phyloP scores from a whole-genome alignment of 2,797 vertebrate genomes.

The Acrossocheilus fasciatus region DNA sequence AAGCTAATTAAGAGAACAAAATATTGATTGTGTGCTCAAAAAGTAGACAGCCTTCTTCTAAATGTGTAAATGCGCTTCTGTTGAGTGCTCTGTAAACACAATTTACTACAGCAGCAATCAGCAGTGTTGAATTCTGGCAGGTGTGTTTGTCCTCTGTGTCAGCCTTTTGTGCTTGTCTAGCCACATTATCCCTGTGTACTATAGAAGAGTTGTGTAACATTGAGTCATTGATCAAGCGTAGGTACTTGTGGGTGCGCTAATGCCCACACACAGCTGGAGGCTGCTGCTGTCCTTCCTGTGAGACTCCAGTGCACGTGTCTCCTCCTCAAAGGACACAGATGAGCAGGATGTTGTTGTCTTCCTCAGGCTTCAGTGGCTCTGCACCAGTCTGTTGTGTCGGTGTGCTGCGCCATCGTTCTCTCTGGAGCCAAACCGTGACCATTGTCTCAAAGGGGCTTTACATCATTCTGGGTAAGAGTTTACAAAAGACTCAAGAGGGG shows the following conservation, averaged over 20 bases:
- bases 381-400: slow-evolving; percentile 62
- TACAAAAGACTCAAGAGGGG: slow-evolving; percentile 41
- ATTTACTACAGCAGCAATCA: slow-evolving; percentile 11
- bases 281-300: slow-evolving; percentile 44
- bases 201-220: slow-evolving; percentile 37
- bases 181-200: slow-evolving; percentile 37
- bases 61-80: slow-evolving; percentile 10
- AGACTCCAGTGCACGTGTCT: slow-evolving; percentile 32
- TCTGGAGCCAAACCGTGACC: slow-evolving; percentile 38
- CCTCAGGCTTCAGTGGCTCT: slow-evolving; percentile 60
- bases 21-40: slow-evolving; percentile 22
- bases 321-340: slow-evolving; percentile 42
- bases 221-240: slow-evolving; percentile 59
- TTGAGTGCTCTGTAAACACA: slow-evolving; percentile 5
- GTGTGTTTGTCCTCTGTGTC: slow-evolving; percentile 49
- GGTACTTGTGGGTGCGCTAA: slow-evolving; percentile 43
- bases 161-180: slow-evolving; percentile 8
- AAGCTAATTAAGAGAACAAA: slow-evolving; percentile 6
- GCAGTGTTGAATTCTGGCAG: slow-evolving; percentile 17
- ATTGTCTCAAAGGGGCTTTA: slow-evolving; percentile 47
- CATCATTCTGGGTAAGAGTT: slow-evolving; percentile 48
- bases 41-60: neutral
- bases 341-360: slow-evolving; percentile 55
- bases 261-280: slow-evolving; percentile 55
- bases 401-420: slow-evolving; percentile 53